phyloP scores from a whole-genome alignment of 2,888 invertebrate species.

The Tiphia femorata region DNA sequence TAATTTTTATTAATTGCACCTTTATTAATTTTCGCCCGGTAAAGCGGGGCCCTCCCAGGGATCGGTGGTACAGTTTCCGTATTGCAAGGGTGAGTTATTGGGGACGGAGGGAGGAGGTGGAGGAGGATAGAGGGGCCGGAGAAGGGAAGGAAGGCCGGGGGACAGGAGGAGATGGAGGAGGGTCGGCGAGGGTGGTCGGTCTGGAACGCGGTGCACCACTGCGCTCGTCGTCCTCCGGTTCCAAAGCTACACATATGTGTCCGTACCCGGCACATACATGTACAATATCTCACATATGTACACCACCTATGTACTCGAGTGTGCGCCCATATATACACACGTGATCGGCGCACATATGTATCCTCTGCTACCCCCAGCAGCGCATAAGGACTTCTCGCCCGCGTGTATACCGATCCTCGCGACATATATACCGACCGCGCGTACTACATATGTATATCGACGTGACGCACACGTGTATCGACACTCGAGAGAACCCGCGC shows the following conservation, averaged over 20 bases:
- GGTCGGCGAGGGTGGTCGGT: constrained; percentile 27
- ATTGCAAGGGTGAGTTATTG: constrained; percentile 8
- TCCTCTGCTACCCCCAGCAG: constrained; percentile 10
- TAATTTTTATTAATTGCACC: constrained; percentile 65
- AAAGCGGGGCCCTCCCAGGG: constrained; percentile 13
- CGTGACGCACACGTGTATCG: constrained; percentile 5
- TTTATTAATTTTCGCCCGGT: constrained; percentile 60
- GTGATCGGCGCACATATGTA: constrained; percentile 11
- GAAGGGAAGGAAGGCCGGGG: not conserved
- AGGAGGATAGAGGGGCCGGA: not conserved
- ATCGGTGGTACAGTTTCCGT: constrained; percentile 11
- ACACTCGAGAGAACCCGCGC: not conserved
- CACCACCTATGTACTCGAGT: too few species aligned
- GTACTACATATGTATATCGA: too few species aligned
- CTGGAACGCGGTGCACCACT: constrained; percentile 44
- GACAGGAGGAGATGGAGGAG: constrained; percentile 10
- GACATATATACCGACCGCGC: too few species aligned
- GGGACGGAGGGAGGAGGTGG: constrained; percentile 1
- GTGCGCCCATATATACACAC: too few species aligned
- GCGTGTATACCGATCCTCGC: too few species aligned
- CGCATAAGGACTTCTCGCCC: too few species aligned
- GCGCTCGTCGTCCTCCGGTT: constrained; percentile 26
- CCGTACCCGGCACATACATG: not conserved
- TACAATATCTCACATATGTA: constrained; percentile 12
- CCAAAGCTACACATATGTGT: constrained; percentile 5